These are phyloP conservation scores for Kradibia gibbosae DNA, from an alignment of 1,140 invertebrate species.

Conservation along the genomic window DNA sequence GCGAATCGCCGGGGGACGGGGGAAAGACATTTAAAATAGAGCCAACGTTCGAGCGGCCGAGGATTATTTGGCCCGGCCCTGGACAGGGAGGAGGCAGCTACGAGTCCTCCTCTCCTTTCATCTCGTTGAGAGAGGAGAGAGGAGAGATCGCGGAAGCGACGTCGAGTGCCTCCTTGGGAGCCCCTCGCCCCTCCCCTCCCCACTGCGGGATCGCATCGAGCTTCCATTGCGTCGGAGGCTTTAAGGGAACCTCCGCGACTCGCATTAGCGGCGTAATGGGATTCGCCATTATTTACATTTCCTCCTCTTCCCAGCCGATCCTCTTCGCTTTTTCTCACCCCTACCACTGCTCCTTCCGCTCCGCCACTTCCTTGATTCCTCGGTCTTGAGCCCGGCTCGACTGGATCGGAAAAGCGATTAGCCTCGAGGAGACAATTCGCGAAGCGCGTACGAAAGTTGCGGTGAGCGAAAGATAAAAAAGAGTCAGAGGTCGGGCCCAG, in stretches of 20 bases:
- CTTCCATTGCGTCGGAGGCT: background rate
- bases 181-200: background rate
- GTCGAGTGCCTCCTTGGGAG: background rate
- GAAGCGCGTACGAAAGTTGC: background rate
- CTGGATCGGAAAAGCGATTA: too few species aligned
- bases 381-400: too few species aligned
- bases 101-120: too few species aligned
- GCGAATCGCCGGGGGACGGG: background rate
- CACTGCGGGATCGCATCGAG: background rate
- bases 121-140: too few species aligned
- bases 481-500: background rate
- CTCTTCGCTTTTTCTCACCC: background rate
- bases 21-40: background rate
- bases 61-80: background rate
- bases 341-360: too few species aligned
- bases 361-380: background rate
- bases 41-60: background rate
- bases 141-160: too few species aligned
- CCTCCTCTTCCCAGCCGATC: background rate
- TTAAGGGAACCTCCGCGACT: background rate
- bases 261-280: background rate
- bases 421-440: background rate
- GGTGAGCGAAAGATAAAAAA: background rate
- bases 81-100: too few species aligned
- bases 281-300: background rate